Evolutionary conservation across 2,888 invertebrate species (phyloP), one percentile per base, ranked within the genome.

Genomic region (Celastrina argiolus): DNA sequence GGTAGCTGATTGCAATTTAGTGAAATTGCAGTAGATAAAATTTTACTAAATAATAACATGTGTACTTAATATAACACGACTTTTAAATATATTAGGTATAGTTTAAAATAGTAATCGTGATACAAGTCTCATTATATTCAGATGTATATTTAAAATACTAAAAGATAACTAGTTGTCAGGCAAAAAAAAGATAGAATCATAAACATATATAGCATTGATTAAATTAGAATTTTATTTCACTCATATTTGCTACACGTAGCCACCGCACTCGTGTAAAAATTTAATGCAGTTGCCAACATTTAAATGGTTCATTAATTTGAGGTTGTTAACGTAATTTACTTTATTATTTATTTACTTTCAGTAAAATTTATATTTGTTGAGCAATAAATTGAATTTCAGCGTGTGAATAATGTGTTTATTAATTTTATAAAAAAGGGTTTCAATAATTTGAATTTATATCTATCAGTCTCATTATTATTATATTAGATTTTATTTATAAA

Each of bases 251-350:
- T n/a, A 31, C 34, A 16, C 16, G 59, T 34, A 59, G 34, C 18
- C 34, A 31, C 59, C 59, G 59, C 59, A 31, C 31, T 34, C 31
- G 12, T 59, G 59, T 59, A 31, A 59, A 58, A 59, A 31, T 59
- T 31, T 34, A 59, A 51, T 26, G 18, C 58, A 31, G 18, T 10
- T 34, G 59, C 16, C 16, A 18, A 59, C 34, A 59, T 59, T 59
- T 16, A 34, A 16, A 16, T 34, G 31, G 59, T 59, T 59, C 59
- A 59, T 59, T 51, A 59, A 59, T 59, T 59, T 34, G 59, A 59
- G 59, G 31, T 31, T 8, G 31, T 34, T 31, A 16, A 59, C 34
- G 31, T 31, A 34, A 59, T 59, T 59, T 34, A 59, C 18, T 31
- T 31, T 59, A 31, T 58, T 51, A 51, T 51, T 51, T 51, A 51